Percentiles rank a stretch among this genome's conserved stretches.
Evolutionary conservation across 2,113 vertebrate genomes (phyloP).

Genomic region (Aegithalos caudatus): DNA sequence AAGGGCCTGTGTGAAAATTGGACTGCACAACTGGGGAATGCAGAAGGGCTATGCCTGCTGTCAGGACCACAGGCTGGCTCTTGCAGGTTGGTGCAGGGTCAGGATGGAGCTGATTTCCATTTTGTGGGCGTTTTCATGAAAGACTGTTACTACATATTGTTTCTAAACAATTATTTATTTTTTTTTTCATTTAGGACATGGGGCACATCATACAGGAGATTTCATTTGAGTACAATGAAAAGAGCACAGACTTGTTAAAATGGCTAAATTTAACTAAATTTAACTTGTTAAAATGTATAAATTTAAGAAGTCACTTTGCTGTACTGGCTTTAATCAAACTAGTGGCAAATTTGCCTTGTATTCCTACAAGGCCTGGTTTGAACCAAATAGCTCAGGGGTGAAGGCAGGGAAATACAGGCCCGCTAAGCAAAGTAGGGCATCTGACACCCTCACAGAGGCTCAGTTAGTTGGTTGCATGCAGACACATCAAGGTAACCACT

Average conservation of each 20-base stretch:
- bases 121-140: neutral
- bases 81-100: neutral
- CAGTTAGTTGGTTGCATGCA: neutral
- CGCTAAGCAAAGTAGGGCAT: neutral
- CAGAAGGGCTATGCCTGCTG: neutral
- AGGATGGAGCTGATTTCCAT: neutral
- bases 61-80: neutral
- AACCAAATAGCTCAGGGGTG: neutral
- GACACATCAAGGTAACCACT: neutral
- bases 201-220: neutral
- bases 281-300: neutral
- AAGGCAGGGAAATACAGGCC: neutral
- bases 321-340: neutral
- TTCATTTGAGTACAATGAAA: neutral
- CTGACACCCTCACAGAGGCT: neutral
- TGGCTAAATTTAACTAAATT: too few relatives aligned
- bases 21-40: neutral
- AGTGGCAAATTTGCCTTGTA: neutral
- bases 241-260: neutral
- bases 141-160: neutral
- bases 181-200: neutral
- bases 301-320: neutral
- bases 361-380: neutral
- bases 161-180: neutral
- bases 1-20: neutral